Evolutionary conservation across 2,888 invertebrate species (phyloP), one percentile per base, ranked within the genome.

Genomic region (Lacanobia wlatinum): DNA sequence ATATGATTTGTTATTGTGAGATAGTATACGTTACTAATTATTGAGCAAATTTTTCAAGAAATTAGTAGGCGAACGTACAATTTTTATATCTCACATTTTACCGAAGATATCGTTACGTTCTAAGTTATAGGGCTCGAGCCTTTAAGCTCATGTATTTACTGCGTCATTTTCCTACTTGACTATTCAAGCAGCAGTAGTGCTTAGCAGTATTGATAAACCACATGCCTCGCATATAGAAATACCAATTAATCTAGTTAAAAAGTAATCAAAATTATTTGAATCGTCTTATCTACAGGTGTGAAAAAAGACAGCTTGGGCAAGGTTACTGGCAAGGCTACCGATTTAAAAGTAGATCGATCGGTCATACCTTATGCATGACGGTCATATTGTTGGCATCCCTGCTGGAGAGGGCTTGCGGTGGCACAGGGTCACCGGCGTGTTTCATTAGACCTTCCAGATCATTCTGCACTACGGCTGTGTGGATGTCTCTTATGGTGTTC

Each of bases 401-500:
- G 88, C 98, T 97, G 48, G 97, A 97, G 46, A 98, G 96, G 66
- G 98, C 96, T 68, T 97, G 97, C 0, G 97, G 96, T 0, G 98
- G 97, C 10, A 98, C 97, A 0, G 98, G 98, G 50, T 97, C 97
- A 18, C 96, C 97, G 3, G 97, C 95, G 80, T 97, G 96, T 83
- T 97, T 96, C 92, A 97, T 97, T 66, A 98, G 92, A 0, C 96
- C 96, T 81, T 98, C 98, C 71, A 98, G 90, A 90, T 98, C 98
- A 84, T 98, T 98, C 78, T 98, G 97, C 43, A 98, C 96, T 2
- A 98, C 98, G 1, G 98, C 97, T 63, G 97, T 96, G 91, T 99
- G 99, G 38, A 98, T 97, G 70, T 98, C 98, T 84, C 97, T 97
- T 77, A 98, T 98, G 14, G 98, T 97, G 67, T 98, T 98, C 98